Percentiles rank a stretch among this genome's conserved stretches.
Evolutionary conservation across 2,113 vertebrate genomes (phyloP).

Genomic region (Protomyctophum bolini): DNA sequence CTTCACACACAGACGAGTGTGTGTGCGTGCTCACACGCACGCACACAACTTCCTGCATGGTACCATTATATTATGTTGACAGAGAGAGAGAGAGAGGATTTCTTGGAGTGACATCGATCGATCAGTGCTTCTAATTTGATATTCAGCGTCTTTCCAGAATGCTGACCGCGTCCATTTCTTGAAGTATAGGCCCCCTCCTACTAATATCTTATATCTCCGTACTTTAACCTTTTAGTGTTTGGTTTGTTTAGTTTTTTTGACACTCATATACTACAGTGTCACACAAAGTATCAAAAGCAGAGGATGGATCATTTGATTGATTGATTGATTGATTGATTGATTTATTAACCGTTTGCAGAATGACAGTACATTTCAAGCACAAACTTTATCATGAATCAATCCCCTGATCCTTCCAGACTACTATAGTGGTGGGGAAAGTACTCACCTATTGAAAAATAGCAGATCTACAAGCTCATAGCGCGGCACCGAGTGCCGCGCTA

Average conservation of each 20-base stretch:
- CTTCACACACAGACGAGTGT: not conserved
- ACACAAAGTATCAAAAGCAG: no score
- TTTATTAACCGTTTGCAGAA: no score
- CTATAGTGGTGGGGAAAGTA: no score
- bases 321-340: no score
- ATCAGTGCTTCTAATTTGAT: not conserved
- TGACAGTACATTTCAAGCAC: no score
- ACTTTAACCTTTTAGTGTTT: not conserved
- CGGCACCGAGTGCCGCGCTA: no score
- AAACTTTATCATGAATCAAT: not conserved
- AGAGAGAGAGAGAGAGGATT: not conserved
- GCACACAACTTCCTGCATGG: no score
- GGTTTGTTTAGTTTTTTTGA: no score
- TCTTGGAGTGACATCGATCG: no score
- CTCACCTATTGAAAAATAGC: no score
- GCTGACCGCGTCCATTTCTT: not conserved
- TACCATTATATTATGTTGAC: not conserved
- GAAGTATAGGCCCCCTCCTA: not conserved
- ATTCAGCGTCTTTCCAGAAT: not conserved
- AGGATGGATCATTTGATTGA: no score
- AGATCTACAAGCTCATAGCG: no score
- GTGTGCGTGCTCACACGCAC: constrained; percentile 3
- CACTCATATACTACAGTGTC: not conserved
- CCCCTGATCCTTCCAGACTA: not conserved
- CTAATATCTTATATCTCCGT: not conserved